phyloP scores from a whole-genome alignment of 2,888 invertebrate species.

The Oscheius sp. region DNA sequence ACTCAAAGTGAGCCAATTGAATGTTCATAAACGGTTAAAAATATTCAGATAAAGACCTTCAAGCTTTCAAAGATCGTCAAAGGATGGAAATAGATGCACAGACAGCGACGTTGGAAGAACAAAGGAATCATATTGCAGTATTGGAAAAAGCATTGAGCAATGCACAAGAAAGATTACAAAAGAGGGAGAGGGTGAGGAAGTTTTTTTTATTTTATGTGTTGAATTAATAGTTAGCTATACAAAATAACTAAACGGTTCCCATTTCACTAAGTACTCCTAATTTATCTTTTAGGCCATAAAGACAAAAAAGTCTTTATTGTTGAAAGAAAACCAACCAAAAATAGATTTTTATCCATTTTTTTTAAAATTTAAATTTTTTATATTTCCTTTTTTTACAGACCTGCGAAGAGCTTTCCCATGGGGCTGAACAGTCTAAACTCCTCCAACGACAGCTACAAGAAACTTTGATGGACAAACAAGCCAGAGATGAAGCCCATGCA shows the following conservation, averaged over 20 bases:
- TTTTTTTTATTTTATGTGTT: not conserved
- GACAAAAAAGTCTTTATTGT: not conserved
- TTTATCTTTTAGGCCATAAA: not conserved
- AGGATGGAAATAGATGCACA: slow-evolving; percentile 90
- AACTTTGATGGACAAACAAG: slow-evolving; percentile 33
- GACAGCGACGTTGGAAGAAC: slow-evolving; percentile 87
- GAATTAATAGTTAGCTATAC: not conserved
- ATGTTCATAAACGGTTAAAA: not conserved
- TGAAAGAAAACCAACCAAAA: too few relatives aligned
- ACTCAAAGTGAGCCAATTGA: slow-evolving; percentile 82
- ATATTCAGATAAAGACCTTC: slow-evolving; percentile 83
- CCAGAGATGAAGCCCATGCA: slow-evolving; percentile 79
- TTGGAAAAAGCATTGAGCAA: slow-evolving; percentile 89
- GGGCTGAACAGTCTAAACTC: slow-evolving; percentile 34
- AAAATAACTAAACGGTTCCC: not conserved
- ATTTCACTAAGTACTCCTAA: too few relatives aligned
- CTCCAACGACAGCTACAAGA: slow-evolving; percentile 46
- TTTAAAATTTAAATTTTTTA: too few relatives aligned
- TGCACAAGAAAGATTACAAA: slow-evolving; percentile 86
- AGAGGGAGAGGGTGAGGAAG: slow-evolving; percentile 48
- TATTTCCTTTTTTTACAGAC: too few relatives aligned
- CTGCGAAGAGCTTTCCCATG: slow-evolving; percentile 43
- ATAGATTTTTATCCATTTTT: too few relatives aligned
- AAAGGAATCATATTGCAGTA: slow-evolving; percentile 89
- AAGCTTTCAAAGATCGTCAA: slow-evolving; percentile 87